Conservation (phyloP, 2,888 invertebrate genomes). For the Dyspetes luteomarginatus region DNA sequence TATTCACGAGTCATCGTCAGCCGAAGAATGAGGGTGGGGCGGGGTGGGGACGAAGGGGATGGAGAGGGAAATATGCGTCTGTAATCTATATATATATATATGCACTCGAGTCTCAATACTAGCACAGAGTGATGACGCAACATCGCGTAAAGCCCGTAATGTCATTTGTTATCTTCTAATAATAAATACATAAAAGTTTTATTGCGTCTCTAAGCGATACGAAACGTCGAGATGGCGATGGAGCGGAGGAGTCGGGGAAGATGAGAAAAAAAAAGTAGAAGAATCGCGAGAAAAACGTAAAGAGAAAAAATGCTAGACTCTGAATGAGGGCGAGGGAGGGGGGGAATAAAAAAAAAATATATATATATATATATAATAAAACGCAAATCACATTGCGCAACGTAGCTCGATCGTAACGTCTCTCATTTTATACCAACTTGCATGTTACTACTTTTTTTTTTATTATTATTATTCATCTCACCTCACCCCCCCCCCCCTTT, state of each 20-base stretch:
- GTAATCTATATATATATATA: no score
- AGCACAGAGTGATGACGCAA: constrained; percentile 67
- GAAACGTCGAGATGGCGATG: constrained; percentile 37
- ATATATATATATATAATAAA: constrained; percentile 77
- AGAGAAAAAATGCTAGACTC: constrained; percentile 42
- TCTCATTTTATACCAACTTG: constrained; percentile 50
- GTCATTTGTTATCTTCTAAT: constrained; percentile 79
- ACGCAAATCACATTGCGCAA: constrained; percentile 82
- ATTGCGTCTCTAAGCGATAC: constrained; percentile 71
- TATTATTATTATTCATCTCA: constrained; percentile 15
- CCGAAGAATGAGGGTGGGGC: constrained; percentile 47
- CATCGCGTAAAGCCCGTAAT: constrained; percentile 69
- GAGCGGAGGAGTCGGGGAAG: constrained; percentile 23
- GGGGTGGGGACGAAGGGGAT: constrained; percentile 14
- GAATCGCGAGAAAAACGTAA: constrained; percentile 40
- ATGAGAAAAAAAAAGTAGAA: constrained; percentile 49
- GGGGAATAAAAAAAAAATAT: constrained; percentile 56
- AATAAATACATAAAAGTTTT: constrained; percentile 80
- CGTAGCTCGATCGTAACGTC: constrained; percentile 77
- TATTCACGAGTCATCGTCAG: constrained; percentile 19
- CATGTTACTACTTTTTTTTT: constrained; percentile 6
- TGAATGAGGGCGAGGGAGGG: constrained; percentile 40
- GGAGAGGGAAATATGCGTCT: constrained; percentile 25
- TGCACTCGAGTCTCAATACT: constrained; percentile 48
- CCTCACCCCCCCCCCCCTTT: no score